phyloP scores from a whole-genome alignment of 2,888 invertebrate species.

The Mayetiola destructor region DNA sequence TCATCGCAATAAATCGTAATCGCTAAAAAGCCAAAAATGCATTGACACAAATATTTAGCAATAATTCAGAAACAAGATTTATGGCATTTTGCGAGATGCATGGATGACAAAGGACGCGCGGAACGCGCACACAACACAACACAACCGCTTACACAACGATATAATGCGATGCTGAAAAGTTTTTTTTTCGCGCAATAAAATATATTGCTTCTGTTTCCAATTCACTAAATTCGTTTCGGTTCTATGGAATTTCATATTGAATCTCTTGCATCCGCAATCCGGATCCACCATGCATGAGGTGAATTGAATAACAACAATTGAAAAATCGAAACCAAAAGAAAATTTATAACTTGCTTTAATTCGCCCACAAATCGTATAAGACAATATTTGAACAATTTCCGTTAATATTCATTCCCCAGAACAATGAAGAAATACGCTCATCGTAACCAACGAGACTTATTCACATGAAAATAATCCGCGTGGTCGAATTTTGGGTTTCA shows the following conservation, averaged over 20 bases:
- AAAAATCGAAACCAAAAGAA: neutral
- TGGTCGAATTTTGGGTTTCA: neutral
- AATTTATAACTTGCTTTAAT: constrained; percentile 8
- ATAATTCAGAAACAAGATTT: constrained; percentile 11
- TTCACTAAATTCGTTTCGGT: too few relatives aligned
- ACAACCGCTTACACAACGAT: neutral
- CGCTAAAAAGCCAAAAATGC: neutral
- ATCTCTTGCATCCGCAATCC: too few relatives aligned
- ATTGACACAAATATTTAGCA: constrained; percentile 11
- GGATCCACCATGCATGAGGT: too few relatives aligned
- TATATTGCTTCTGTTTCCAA: neutral
- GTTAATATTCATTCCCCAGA: neutral
- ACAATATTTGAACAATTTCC: constrained; percentile 12
- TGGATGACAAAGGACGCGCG: too few relatives aligned
- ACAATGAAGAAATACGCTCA: neutral
- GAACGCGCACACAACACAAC: too few relatives aligned
- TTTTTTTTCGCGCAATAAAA: neutral
- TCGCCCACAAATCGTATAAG: neutral
- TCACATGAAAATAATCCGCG: neutral
- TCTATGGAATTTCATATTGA: too few relatives aligned
- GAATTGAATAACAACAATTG: neutral
- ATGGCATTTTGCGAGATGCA: neutral
- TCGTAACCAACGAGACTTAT: neutral
- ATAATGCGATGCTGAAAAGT: neutral
- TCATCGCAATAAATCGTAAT: constrained; percentile 1